These are phyloP conservation scores for Vanessa tameamea DNA, from an alignment of 1,140 invertebrate genomes.

Conservation along the genomic window DNA sequence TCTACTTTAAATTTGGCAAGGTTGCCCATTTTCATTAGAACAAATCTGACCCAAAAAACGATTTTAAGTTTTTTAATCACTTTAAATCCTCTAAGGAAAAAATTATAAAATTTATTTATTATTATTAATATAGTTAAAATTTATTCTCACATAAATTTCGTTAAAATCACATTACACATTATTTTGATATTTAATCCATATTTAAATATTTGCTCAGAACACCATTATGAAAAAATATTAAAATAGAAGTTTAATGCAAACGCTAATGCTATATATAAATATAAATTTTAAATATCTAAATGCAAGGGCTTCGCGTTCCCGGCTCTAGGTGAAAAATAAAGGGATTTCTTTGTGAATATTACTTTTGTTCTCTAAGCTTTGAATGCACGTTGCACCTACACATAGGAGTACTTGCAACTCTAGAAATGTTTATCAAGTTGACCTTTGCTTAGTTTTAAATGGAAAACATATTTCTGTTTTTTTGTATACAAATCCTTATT, in stretches of 20 bases:
- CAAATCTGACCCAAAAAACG: background rate
- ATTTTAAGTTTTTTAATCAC: too few species aligned
- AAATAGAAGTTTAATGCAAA: background rate
- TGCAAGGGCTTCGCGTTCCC: background rate
- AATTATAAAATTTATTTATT: too few species aligned
- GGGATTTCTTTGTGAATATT: constrained; percentile 24
- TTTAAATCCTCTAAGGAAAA: too few species aligned
- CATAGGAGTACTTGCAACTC: background rate
- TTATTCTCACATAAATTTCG: too few species aligned
- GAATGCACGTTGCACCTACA: background rate
- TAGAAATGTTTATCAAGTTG: background rate
- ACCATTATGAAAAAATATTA: background rate
- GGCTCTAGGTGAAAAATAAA: constrained; percentile 16
- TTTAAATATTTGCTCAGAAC: background rate
- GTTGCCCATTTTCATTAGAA: background rate
- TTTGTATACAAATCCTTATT: too few species aligned
- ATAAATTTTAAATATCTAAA: constrained; percentile 4
- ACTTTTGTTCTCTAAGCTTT: constrained; percentile 24
- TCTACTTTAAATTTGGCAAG: constrained; percentile 3
- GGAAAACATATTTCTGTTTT: too few species aligned
- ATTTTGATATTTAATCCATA: too few species aligned
- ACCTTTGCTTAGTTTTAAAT: background rate
- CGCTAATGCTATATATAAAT: background rate
- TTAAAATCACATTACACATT: too few species aligned
- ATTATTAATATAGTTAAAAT: too few species aligned